These are phyloP conservation scores for Corydoras maculifer DNA, from an alignment of 2,113 vertebrate genomes.

Conservation along the genomic window DNA sequence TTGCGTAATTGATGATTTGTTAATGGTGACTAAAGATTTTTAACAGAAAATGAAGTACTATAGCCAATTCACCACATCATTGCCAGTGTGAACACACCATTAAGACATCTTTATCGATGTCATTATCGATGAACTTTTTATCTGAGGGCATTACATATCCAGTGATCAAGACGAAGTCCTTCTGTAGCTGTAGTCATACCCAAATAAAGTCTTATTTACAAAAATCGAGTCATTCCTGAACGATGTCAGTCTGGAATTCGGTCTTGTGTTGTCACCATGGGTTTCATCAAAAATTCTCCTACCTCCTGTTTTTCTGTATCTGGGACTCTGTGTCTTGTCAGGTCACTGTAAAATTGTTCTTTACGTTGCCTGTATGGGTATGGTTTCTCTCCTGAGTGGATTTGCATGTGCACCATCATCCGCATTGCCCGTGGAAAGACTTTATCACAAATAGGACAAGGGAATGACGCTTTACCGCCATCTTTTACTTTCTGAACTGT, in stretches of 20 bases:
- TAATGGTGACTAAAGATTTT: too few species aligned
- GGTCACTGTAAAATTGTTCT: conserved; percentile 33
- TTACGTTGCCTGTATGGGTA: conserved; percentile 40
- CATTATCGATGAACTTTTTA: too few species aligned
- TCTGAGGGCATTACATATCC: too few species aligned
- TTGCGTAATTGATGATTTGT: too few species aligned
- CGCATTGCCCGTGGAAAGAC: conserved; percentile 34
- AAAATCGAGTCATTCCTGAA: conserved; percentile 3
- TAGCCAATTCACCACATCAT: too few species aligned
- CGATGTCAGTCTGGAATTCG: conserved; percentile 16
- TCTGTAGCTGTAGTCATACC: too few species aligned
- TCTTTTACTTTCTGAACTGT: conserved; percentile 20
- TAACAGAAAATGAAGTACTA: too few species aligned
- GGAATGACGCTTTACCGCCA: conserved; percentile 25
- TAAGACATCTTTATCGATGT: too few species aligned
- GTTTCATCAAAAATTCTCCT: conserved; percentile 35
- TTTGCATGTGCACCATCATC: conserved; percentile 44
- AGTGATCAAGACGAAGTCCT: too few species aligned
- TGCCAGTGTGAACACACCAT: too few species aligned
- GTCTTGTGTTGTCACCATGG: conserved; percentile 32
- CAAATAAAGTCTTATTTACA: conserved; percentile 10
- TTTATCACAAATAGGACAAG: conserved; percentile 40
- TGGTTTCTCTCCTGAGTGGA: conserved; percentile 52
- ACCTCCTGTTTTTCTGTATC: conserved; percentile 33
- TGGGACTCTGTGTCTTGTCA: neutral